Conservation (phyloP, 2,888 invertebrate genomes). For the Pogonocherus hispidulus region DNA sequence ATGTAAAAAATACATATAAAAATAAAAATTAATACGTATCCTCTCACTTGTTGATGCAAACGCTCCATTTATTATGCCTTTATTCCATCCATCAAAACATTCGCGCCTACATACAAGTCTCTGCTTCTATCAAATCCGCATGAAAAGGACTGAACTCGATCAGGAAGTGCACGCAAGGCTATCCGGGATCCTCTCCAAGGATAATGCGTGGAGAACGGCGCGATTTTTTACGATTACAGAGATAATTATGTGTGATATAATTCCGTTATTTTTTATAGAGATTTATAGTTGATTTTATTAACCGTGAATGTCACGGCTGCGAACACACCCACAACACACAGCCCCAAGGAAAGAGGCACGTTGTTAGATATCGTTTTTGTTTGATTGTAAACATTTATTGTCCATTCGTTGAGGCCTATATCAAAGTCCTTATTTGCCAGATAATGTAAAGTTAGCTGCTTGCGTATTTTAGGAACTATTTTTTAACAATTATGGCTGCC, state of each 20-base stretch:
- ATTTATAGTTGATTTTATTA: slow-evolving; percentile 13
- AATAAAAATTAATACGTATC: too few relatives aligned
- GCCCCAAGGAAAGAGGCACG: background rate
- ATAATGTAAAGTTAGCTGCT: too few relatives aligned
- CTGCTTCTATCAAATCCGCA: background rate
- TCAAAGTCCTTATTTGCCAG: too few relatives aligned
- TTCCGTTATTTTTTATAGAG: slow-evolving; percentile 2
- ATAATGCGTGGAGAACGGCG: slow-evolving; percentile 17
- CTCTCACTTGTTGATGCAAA: background rate
- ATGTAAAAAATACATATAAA: too few relatives aligned
- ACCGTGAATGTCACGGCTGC: slow-evolving; percentile 12
- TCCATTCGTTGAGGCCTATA: background rate
- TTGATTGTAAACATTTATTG: background rate
- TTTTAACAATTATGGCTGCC: too few relatives aligned
- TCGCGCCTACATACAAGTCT: too few relatives aligned
- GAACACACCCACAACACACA: background rate
- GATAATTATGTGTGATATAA: background rate
- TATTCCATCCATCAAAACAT: too few relatives aligned
- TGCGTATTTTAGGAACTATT: too few relatives aligned
- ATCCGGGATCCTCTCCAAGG: slow-evolving; percentile 24
- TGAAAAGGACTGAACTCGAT: slow-evolving; percentile 23
- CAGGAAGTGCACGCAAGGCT: slow-evolving; percentile 22
- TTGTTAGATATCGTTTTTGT: background rate
- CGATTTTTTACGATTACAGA: background rate
- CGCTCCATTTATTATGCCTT: too few relatives aligned